Conservation (phyloP, 2,113 vertebrate species). For the Ivindomyrus marchei region DNA sequence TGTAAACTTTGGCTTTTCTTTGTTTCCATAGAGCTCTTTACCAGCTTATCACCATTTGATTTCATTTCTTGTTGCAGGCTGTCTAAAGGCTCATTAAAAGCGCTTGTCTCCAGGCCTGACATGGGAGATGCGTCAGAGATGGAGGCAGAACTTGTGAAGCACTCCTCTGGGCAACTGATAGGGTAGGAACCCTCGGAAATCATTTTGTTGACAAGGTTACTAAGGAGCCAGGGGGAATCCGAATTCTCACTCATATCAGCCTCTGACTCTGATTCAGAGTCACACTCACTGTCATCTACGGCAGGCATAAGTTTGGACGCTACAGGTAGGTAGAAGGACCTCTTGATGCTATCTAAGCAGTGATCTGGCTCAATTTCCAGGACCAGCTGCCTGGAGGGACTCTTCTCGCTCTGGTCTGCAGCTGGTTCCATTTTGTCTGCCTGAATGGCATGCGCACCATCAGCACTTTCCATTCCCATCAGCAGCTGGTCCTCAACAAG, state of each 20-base stretch:
- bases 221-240: slow-evolving; percentile 92
- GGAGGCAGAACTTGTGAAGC: slow-evolving; percentile 73
- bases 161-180: slow-evolving; percentile 87
- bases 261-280: slow-evolving; percentile 87
- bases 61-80: slow-evolving; percentile 37
- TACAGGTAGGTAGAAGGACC: slow-evolving; percentile 82
- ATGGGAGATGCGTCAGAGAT: slow-evolving; percentile 74
- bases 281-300: slow-evolving; percentile 81
- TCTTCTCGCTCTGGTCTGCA: slow-evolving; percentile 51
- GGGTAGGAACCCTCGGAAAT: slow-evolving; percentile 93
- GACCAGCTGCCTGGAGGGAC: slow-evolving; percentile 58
- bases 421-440: slow-evolving; percentile 64
- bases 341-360: slow-evolving; percentile 78
- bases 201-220: slow-evolving; percentile 96
- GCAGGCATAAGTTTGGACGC: slow-evolving; percentile 71
- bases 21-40: slow-evolving; percentile 11
- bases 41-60: slow-evolving; percentile 18
- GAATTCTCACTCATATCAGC: slow-evolving; percentile 91
- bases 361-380: slow-evolving; percentile 78
- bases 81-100: slow-evolving; percentile 54
- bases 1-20: slow-evolving; percentile 1
- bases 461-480: slow-evolving; percentile 48
- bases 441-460: slow-evolving; percentile 68
- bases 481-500: slow-evolving; percentile 49
- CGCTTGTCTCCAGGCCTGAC: slow-evolving; percentile 72